A percentile compares a stretch with the other conserved stretches of the same genome.
Conservation (phyloP, 2,797 vertebrate genomes). For the Pogonophryne albipinna region DNA sequence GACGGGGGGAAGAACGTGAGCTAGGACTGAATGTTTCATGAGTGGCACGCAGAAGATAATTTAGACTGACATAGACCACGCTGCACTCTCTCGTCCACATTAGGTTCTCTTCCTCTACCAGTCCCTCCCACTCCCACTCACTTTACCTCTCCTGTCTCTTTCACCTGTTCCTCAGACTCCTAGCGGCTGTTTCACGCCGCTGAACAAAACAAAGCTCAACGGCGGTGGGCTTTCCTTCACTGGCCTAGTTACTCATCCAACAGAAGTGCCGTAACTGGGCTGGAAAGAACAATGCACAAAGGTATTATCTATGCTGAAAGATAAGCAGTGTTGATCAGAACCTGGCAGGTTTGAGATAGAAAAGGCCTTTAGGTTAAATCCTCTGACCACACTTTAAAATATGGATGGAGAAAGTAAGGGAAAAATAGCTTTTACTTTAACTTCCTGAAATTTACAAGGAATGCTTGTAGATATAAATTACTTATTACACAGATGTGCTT, state of each 20-base stretch:
- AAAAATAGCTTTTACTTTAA: not conserved
- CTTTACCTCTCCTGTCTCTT: slow-evolving; percentile 66
- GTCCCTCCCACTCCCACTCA: slow-evolving; percentile 71
- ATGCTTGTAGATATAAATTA: not conserved
- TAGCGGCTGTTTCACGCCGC: slow-evolving; percentile 62
- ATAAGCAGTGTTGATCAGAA: slow-evolving; percentile 54
- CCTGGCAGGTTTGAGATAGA: slow-evolving; percentile 33
- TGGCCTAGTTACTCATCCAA: slow-evolving; percentile 74
- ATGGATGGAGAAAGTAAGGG: slow-evolving; percentile 10
- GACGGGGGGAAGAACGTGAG: slow-evolving; percentile 61
- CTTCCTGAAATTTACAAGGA: slow-evolving; percentile 9
- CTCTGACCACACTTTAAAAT: slow-evolving; percentile 2
- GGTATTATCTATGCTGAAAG: slow-evolving; percentile 64
- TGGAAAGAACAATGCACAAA: slow-evolving; percentile 68
- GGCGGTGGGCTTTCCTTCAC: slow-evolving; percentile 52
- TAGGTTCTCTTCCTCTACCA: slow-evolving; percentile 67
- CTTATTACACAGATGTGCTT: not conserved
- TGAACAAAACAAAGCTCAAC: slow-evolving; percentile 70
- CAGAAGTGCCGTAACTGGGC: slow-evolving; percentile 56
- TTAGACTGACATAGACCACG: slow-evolving; percentile 76
- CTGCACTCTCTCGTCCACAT: slow-evolving; percentile 74
- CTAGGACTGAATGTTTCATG: slow-evolving; percentile 82
- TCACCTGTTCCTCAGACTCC: slow-evolving; percentile 72
- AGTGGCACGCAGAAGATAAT: slow-evolving; percentile 79
- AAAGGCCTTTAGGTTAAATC: slow-evolving; percentile 17